Percentiles rank a stretch among this genome's conserved stretches.
Evolutionary conservation across 2,797 vertebrate species (phyloP).

Genomic region (Myiothlypis chrysogaster): DNA sequence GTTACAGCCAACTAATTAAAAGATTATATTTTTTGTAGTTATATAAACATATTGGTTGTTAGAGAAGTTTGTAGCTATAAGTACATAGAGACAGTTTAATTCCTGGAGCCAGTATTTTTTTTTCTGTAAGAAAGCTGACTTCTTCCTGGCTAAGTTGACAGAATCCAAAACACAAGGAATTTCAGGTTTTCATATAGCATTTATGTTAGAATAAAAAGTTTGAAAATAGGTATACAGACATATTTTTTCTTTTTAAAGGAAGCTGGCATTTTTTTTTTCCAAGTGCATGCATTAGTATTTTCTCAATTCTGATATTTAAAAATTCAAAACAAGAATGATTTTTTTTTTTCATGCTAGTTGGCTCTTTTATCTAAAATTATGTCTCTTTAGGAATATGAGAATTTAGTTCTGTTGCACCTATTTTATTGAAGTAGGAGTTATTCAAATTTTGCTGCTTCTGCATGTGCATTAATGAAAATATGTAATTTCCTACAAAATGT

Average conservation of each 20-base stretch:
- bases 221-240: background rate
- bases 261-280: background rate
- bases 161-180: background rate
- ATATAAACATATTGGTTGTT: background rate
- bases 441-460: background rate
- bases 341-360: background rate
- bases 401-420: background rate
- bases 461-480: background rate
- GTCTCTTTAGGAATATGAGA: background rate
- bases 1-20: background rate
- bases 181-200: background rate
- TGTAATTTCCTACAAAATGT: background rate
- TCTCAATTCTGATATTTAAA: background rate
- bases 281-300: background rate
- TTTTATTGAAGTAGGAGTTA: background rate
- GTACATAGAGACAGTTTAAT: background rate
- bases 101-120: background rate
- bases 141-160: background rate
- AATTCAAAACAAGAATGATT: background rate
- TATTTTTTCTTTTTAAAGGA: background rate
- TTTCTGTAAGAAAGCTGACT: background rate
- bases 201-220: background rate
- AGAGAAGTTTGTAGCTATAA: fast-evolving
- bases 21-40: background rate
- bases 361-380: background rate